Evolutionary conservation across 1,140 invertebrate genomes (phyloP).

Genomic region (Magallana angulata): DNA sequence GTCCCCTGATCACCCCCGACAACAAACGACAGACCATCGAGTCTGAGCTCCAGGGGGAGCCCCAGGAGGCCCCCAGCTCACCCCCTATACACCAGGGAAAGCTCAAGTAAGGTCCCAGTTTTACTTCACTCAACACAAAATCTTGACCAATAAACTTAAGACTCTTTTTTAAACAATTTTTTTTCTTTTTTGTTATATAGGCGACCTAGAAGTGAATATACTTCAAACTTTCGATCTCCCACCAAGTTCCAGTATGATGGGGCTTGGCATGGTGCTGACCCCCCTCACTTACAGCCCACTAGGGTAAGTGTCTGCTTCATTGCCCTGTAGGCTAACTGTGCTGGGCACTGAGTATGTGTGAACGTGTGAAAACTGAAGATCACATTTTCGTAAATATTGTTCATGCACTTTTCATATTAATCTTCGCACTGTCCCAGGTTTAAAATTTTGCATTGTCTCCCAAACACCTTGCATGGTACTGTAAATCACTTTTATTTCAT

Average conservation of each 20-base stretch:
- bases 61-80: not conserved
- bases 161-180: too few relatives aligned
- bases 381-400: too few relatives aligned
- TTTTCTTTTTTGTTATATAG: constrained; percentile 55
- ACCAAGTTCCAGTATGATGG: constrained; percentile 70
- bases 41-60: constrained; percentile 32
- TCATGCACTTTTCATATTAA: too few relatives aligned
- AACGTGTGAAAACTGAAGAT: too few relatives aligned
- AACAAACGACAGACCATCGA: constrained; percentile 61
- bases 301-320: constrained; percentile 50
- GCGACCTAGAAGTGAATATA: constrained; percentile 70
- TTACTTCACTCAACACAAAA: too few relatives aligned
- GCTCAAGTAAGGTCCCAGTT: constrained; percentile 45
- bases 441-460: too few relatives aligned
- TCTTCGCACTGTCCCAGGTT: too few relatives aligned
- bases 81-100: constrained; percentile 53
- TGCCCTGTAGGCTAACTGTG: not conserved
- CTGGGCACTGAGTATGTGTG: too few relatives aligned
- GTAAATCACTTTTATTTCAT: too few relatives aligned
- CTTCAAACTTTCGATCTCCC: constrained; percentile 73
- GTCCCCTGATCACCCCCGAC: constrained; percentile 59
- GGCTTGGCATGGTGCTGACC: constrained; percentile 74
- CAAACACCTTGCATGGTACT: too few relatives aligned
- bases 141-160: too few relatives aligned
- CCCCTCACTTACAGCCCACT: constrained; percentile 67